Conservation (phyloP, 2,113 vertebrate genomes). For the Brachyhypopomus gauderio region DNA sequence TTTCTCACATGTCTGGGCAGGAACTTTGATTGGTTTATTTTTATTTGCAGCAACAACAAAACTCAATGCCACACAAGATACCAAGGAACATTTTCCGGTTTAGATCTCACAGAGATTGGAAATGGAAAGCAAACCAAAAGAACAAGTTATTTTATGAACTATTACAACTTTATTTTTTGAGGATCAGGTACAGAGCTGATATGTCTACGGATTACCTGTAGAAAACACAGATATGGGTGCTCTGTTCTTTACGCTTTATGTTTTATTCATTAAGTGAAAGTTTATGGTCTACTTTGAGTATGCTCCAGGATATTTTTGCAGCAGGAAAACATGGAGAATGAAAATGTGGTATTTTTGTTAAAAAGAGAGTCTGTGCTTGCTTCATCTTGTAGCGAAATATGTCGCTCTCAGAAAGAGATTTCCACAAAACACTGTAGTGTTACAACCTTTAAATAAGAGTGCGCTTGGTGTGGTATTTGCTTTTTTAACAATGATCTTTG, state of each 20-base stretch:
- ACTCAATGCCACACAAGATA: not conserved
- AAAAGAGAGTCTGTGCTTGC: not conserved
- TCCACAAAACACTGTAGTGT: too few relatives aligned
- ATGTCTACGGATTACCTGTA: not conserved
- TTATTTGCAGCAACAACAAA: not conserved
- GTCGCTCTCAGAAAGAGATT: not conserved
- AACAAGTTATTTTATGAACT: not conserved
- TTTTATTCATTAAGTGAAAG: not conserved
- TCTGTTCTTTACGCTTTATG: not conserved
- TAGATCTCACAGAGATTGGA: not conserved
- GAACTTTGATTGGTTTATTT: not conserved
- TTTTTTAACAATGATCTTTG: too few relatives aligned
- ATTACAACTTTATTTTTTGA: not conserved
- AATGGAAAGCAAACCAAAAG: not conserved
- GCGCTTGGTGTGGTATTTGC: too few relatives aligned
- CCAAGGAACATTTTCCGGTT: not conserved
- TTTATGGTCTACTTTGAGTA: too few relatives aligned
- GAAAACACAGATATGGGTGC: not conserved
- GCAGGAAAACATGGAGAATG: too few relatives aligned
- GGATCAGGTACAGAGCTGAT: not conserved
- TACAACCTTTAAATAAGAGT: too few relatives aligned
- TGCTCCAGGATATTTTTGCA: too few relatives aligned
- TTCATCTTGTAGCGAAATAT: not conserved
- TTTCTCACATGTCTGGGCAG: slow-evolving; percentile 31
- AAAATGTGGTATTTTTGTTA: too few relatives aligned